These are phyloP conservation scores for Lysandra bellargus DNA, from an alignment of 2,888 invertebrate species.

Conservation along the genomic window DNA sequence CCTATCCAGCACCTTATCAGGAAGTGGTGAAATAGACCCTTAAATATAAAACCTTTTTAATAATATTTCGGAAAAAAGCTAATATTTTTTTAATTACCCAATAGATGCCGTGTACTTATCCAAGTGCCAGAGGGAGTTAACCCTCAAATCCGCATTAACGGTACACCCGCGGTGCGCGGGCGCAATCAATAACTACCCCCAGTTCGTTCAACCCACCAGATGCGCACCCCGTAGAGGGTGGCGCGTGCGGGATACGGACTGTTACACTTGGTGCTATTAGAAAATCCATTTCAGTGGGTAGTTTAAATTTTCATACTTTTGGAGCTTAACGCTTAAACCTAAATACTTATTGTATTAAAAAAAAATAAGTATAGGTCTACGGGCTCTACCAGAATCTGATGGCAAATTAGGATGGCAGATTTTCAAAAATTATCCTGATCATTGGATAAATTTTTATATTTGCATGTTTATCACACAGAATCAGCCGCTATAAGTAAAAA, in stretches of 20 bases:
- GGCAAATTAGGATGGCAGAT: too few species aligned
- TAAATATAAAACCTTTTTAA: too few species aligned
- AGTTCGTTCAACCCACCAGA: conserved; percentile 39
- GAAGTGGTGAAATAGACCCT: too few species aligned
- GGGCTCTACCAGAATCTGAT: too few species aligned
- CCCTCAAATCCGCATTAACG: conserved; percentile 21
- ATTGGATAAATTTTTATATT: too few species aligned
- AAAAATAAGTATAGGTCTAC: too few species aligned
- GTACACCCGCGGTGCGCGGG: conserved; percentile 24
- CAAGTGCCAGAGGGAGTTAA: not conserved
- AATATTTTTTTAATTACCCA: not conserved
- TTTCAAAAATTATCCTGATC: too few species aligned
- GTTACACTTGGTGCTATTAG: conserved; percentile 21
- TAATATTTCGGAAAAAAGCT: too few species aligned
- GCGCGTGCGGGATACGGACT: conserved; percentile 28
- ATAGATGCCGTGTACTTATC: not conserved
- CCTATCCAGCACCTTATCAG: too few species aligned
- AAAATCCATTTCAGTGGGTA: not conserved
- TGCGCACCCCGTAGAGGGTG: conserved; percentile 33
- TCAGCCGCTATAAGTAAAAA: too few species aligned
- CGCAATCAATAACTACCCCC: conserved; percentile 32
- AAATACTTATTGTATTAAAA: too few species aligned
- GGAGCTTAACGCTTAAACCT: not conserved
- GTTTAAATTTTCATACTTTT: not conserved
- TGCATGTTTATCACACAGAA: too few species aligned